A percentile compares a stretch with the other conserved stretches of the same genome.
phyloP scores from a whole-genome alignment of 1,140 invertebrate species.

The Scylla paramamosain region DNA sequence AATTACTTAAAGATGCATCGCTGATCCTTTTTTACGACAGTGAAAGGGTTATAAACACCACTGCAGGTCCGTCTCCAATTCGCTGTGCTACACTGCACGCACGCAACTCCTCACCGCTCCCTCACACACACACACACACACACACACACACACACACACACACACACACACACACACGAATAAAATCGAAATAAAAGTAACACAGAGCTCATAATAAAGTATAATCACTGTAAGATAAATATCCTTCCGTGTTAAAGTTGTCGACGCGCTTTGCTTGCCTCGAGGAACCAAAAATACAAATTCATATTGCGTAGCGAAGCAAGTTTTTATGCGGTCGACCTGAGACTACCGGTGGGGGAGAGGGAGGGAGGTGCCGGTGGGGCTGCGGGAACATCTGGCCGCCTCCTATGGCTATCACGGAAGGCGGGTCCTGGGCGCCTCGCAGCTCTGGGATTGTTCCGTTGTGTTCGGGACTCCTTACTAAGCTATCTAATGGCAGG shows the following conservation, averaged over 20 bases:
- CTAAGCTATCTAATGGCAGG: not conserved
- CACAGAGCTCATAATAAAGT: not conserved
- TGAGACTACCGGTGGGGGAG: not conserved
- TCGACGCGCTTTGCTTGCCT: not conserved
- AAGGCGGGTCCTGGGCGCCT: not conserved
- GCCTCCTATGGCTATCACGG: not conserved
- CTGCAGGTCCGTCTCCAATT: too few species aligned
- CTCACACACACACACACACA: too few species aligned
- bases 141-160: too few species aligned
- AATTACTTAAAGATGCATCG: not conserved
- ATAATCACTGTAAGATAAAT: conserved; percentile 7
- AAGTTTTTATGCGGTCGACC: not conserved
- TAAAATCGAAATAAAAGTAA: not conserved
- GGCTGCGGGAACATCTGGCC: not conserved
- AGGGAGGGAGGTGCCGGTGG: not conserved
- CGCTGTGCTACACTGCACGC: too few species aligned
- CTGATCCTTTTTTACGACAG: not conserved
- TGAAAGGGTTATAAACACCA: not conserved
- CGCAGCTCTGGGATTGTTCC: not conserved
- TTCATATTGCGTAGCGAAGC: conserved; percentile 20
- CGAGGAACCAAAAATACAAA: not conserved
- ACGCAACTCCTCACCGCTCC: too few species aligned
- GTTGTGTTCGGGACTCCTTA: not conserved
- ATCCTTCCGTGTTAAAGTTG: not conserved
- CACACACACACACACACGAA: not conserved